Conservation (phyloP, 2,888 invertebrate species). For the Drosophila ustulata region DNA sequence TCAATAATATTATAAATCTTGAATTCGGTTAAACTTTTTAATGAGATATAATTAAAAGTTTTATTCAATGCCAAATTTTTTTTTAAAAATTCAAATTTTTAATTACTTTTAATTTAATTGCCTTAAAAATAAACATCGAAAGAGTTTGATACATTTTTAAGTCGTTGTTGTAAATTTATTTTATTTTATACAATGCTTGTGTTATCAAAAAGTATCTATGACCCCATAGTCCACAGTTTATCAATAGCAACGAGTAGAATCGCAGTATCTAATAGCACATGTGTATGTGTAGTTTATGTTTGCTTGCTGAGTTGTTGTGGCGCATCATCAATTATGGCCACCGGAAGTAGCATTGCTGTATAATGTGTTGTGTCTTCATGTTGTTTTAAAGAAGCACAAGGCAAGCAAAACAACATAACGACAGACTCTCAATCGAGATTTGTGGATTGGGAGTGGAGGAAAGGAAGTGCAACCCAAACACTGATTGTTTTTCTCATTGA, state of each 20-base stretch:
- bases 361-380: slow-evolving; percentile 53
- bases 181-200: no score
- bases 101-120: no score
- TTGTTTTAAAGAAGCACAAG: slow-evolving; percentile 58
- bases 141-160: no score
- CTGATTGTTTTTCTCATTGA: slow-evolving; percentile 57
- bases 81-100: no score
- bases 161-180: no score
- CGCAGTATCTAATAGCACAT: slow-evolving; percentile 23
- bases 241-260: slow-evolving; percentile 9
- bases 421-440: slow-evolving; percentile 5
- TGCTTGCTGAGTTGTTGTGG: slow-evolving; percentile 32
- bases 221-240: slow-evolving; percentile 17
- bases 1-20: no score
- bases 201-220: background rate
- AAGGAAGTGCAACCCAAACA: slow-evolving; percentile 20
- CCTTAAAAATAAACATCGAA: no score
- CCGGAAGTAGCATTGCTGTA: slow-evolving; percentile 72
- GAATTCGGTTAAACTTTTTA: no score
- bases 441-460: background rate
- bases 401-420: background rate
- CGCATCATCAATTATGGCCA: slow-evolving; percentile 76
- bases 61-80: no score
- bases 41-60: no score
- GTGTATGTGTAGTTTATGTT: slow-evolving; percentile 14